phyloP scores from a whole-genome alignment of 2,113 vertebrate species.

The Coreoperca whiteheadi region DNA sequence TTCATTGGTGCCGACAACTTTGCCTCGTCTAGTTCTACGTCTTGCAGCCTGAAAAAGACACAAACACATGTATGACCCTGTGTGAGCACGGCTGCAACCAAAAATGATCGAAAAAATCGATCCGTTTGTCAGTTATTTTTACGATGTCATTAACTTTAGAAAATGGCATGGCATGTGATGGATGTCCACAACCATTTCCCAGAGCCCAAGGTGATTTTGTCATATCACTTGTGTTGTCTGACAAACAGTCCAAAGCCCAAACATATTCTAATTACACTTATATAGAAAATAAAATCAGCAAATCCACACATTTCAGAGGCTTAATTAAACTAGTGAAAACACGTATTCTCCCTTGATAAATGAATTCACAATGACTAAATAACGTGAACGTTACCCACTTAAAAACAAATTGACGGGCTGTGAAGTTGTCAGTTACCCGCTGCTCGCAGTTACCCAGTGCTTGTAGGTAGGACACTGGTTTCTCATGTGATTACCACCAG shows the following conservation, averaged over 20 bases:
- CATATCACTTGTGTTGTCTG: background rate
- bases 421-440: background rate
- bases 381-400: too few species aligned
- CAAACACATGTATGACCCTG: background rate
- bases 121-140: background rate
- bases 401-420: background rate
- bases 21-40: constrained; percentile 30
- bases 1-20: constrained; percentile 2
- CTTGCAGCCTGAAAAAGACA: constrained; percentile 45
- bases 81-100: too few species aligned
- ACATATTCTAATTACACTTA: background rate
- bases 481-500: background rate
- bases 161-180: background rate
- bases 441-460: background rate
- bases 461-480: background rate
- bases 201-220: background rate
- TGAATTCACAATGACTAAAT: background rate
- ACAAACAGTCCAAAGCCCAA: background rate
- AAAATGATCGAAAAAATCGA: background rate
- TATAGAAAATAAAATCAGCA: background rate
- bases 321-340: background rate
- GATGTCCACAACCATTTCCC: background rate
- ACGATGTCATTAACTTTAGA: background rate
- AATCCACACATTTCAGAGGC: too few species aligned
- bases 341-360: background rate